phyloP scores from a whole-genome alignment of 2,888 invertebrate genomes.

The Agriopis aurantiaria region DNA sequence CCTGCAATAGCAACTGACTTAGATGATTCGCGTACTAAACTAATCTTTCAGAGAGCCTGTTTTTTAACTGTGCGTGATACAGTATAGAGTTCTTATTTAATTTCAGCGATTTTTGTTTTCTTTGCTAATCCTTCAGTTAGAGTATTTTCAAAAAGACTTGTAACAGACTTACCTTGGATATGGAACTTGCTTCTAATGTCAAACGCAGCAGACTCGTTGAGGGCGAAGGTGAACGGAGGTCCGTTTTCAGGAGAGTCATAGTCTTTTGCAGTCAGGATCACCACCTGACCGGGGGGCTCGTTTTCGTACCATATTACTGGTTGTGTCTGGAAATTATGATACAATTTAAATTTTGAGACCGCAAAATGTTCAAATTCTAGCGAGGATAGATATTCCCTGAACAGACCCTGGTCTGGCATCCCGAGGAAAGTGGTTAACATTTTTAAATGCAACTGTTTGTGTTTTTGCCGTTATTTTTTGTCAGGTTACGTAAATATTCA shows the following conservation, averaged over 20 bases:
- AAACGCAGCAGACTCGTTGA: slow-evolving; percentile 88
- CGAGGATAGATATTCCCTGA: no score
- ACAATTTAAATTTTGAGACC: slow-evolving; percentile 12
- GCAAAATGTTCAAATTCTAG: no score
- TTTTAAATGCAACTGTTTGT: no score
- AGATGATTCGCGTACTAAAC: neutral
- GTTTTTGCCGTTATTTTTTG: no score
- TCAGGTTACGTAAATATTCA: no score
- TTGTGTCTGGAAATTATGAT: slow-evolving; percentile 84
- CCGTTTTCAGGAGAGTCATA: slow-evolving; percentile 94
- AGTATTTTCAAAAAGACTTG: neutral
- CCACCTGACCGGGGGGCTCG: slow-evolving; percentile 89
- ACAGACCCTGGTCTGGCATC: no score
- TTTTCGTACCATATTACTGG: slow-evolving; percentile 95
- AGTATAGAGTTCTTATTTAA: no score
- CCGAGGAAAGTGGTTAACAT: no score
- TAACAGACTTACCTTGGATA: slow-evolving; percentile 85
- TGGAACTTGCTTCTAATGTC: slow-evolving; percentile 91
- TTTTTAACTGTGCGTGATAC: no score
- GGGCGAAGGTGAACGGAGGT: slow-evolving; percentile 92
- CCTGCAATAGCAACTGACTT: neutral
- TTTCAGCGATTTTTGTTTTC: no score
- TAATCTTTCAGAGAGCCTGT: no score
- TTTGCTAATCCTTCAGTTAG: no score
- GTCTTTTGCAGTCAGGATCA: slow-evolving; percentile 91